These are phyloP conservation scores for Mycalesis mineus DNA, from an alignment of 2,888 invertebrate species.

Conservation along the genomic window DNA sequence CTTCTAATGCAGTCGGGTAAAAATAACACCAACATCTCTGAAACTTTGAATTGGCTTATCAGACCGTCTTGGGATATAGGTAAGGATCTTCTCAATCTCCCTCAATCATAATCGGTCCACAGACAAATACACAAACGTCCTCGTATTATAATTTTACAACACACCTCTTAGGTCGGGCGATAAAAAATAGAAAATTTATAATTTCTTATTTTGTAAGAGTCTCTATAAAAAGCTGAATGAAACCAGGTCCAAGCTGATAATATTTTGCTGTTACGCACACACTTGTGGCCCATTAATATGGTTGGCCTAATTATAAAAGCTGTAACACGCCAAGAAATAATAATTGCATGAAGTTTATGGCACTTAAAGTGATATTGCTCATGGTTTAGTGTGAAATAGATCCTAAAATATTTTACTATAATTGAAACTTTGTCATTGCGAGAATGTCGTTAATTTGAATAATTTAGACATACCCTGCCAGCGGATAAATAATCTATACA, in stretches of 20 bases:
- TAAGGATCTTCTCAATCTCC: too few relatives aligned
- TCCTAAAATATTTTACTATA: constrained; percentile 9
- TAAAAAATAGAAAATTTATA: too few relatives aligned
- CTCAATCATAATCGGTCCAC: too few relatives aligned
- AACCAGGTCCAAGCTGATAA: constrained; percentile 3
- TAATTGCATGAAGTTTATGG: constrained; percentile 15
- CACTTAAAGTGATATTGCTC: constrained; percentile 12
- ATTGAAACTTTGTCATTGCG: constrained; percentile 13
- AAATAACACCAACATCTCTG: too few relatives aligned
- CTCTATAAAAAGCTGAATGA: not conserved
- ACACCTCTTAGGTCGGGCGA: too few relatives aligned
- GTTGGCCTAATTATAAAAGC: constrained; percentile 12
- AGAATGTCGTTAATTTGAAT: constrained; percentile 9
- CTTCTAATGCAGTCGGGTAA: too few relatives aligned
- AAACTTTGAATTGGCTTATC: too few relatives aligned
- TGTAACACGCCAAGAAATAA: constrained; percentile 16
- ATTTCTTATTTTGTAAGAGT: not conserved
- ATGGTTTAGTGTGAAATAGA: constrained; percentile 12
- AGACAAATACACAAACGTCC: too few relatives aligned
- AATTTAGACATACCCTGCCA: constrained; percentile 1
- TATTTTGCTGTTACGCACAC: constrained; percentile 5
- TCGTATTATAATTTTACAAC: too few relatives aligned
- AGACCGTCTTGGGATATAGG: too few relatives aligned
- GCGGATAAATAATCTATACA: too few relatives aligned
- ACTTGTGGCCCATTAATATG: constrained; percentile 12